Conservation (phyloP, 1,140 invertebrate genomes). For the Rhagoletis zephyria region DNA sequence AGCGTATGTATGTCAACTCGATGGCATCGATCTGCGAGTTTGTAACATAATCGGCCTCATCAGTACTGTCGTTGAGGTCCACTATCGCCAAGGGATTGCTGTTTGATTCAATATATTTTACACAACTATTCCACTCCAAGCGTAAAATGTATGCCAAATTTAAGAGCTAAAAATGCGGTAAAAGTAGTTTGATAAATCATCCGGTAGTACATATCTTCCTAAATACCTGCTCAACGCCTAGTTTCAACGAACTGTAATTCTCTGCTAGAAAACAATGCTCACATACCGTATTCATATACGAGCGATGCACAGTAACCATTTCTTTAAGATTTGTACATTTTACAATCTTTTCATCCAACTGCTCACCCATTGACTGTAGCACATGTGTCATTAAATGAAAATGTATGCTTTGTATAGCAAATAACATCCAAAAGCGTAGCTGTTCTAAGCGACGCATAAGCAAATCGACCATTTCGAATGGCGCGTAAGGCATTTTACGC, state of each 20-base stretch:
- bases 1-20: slow-evolving; percentile 68
- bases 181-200: slow-evolving; percentile 46
- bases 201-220: background rate
- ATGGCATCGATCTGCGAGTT: slow-evolving; percentile 65
- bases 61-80: slow-evolving; percentile 12
- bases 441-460: slow-evolving; percentile 69
- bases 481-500: slow-evolving; percentile 56
- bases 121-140: slow-evolving; percentile 61
- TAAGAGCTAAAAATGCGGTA: slow-evolving; percentile 53
- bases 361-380: slow-evolving; percentile 60
- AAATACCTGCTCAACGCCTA: slow-evolving; percentile 65
- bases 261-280: slow-evolving; percentile 64
- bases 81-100: slow-evolving; percentile 53
- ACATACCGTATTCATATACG: slow-evolving; percentile 59
- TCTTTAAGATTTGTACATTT: slow-evolving; percentile 61
- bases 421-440: slow-evolving; percentile 70
- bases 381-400: slow-evolving; percentile 66
- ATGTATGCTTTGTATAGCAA: slow-evolving; percentile 64
- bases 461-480: slow-evolving; percentile 64
- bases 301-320: slow-evolving; percentile 62
- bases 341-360: slow-evolving; percentile 61
- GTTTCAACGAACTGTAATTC: slow-evolving; percentile 59
- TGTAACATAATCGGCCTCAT: slow-evolving; percentile 59
- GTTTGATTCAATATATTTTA: slow-evolving; percentile 56
- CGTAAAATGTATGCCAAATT: slow-evolving; percentile 56